Conservation (phyloP, 1,140 invertebrate species). For the Drosophila kepulauana region DNA sequence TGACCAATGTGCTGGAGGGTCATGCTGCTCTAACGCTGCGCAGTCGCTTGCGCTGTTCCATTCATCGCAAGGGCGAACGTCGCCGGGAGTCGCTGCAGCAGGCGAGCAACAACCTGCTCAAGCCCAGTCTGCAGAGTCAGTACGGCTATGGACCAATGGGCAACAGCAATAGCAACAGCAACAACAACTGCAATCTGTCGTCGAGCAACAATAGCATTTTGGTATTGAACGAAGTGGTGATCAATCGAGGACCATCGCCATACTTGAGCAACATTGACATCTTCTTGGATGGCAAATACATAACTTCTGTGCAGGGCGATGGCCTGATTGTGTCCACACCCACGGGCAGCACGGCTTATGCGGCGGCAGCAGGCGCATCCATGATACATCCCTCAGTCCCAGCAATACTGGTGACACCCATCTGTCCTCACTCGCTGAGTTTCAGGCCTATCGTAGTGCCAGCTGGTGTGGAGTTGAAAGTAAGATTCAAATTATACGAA, state of each 20-base stretch:
- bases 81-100: slow-evolving; percentile 64
- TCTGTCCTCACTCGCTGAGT: slow-evolving; percentile 97
- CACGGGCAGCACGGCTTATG: slow-evolving; percentile 98
- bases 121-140: slow-evolving; percentile 42
- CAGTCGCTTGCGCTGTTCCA: slow-evolving; percentile 94
- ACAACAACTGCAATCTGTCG: slow-evolving; percentile 27
- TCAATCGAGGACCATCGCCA: slow-evolving; percentile 96
- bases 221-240: slow-evolving; percentile 98
- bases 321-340: slow-evolving; percentile 97
- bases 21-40: slow-evolving; percentile 95
- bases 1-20: slow-evolving; percentile 96
- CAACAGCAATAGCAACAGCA: slow-evolving; percentile 9
- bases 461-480: slow-evolving; percentile 97
- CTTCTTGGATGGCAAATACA: slow-evolving; percentile 97
- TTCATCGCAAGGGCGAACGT: slow-evolving; percentile 89
- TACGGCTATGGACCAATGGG: slow-evolving; percentile 31
- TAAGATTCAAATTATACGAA: slow-evolving; percentile 75
- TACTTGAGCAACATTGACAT: slow-evolving; percentile 98
- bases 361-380: slow-evolving; percentile 97
- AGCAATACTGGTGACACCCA: slow-evolving; percentile 98
- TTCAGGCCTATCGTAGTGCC: slow-evolving; percentile 98
- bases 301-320: slow-evolving; percentile 98
- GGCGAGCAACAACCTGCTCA: slow-evolving; percentile 34
- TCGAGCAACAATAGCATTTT: slow-evolving; percentile 68
- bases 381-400: slow-evolving; percentile 99